phyloP scores from a whole-genome alignment of 2,888 invertebrate species.

The Mantis religiosa region DNA sequence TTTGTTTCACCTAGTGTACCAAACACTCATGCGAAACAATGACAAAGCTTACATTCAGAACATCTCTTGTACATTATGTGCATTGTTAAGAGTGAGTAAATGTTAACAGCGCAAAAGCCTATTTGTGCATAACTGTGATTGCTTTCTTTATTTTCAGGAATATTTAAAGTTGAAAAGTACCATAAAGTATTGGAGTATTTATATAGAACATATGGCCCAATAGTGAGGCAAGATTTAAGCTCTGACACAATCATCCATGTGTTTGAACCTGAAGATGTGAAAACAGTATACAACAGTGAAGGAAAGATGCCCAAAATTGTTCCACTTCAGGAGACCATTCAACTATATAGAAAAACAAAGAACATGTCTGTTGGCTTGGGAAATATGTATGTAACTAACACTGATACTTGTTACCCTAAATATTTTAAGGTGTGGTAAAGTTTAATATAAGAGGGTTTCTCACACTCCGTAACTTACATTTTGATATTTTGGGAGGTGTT shows the following conservation, averaged over 20 bases:
- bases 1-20: too few species aligned
- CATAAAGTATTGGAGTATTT: conserved; percentile 44
- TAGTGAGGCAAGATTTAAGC: conserved; percentile 48
- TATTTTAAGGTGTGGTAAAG: too few species aligned
- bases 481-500: too few species aligned
- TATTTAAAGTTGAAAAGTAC: conserved; percentile 38
- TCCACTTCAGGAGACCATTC: conserved; percentile 49
- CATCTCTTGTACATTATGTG: neutral
- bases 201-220: conserved; percentile 47
- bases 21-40: too few species aligned
- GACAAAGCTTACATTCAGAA: too few species aligned
- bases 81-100: neutral
- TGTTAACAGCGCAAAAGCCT: neutral
- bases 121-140: neutral
- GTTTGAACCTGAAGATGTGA: conserved; percentile 50
- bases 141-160: conserved; percentile 33
- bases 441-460: too few species aligned
- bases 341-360: conserved; percentile 46
- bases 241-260: conserved; percentile 45
- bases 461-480: too few species aligned
- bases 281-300: conserved; percentile 45
- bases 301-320: conserved; percentile 49
- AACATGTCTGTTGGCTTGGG: conserved; percentile 50
- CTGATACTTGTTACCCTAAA: too few species aligned
- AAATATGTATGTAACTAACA: too few species aligned